Evolutionary conservation across 2,888 invertebrate species (phyloP).

Genomic region (Geotrupes spiniger): DNA sequence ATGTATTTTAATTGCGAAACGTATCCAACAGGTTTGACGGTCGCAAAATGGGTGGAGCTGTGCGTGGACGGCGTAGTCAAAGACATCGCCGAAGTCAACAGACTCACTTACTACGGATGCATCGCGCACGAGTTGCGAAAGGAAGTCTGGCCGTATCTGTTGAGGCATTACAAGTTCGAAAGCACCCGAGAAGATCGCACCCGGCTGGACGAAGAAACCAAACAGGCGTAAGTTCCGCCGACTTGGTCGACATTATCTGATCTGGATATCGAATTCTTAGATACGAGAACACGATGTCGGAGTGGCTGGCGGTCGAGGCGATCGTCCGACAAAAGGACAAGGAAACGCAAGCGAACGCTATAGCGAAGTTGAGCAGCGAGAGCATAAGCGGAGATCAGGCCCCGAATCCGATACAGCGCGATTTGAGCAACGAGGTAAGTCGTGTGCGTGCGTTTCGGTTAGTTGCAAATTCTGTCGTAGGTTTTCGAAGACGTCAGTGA

Average conservation of each 20-base stretch:
- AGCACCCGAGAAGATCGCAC: conserved; percentile 64
- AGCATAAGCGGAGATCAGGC: conserved; percentile 56
- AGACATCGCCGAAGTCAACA: conserved; percentile 71
- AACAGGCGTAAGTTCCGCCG: conserved; percentile 52
- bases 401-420: conserved; percentile 49
- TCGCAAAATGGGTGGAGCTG: conserved; percentile 70
- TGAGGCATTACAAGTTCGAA: conserved; percentile 82
- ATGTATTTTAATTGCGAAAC: too few species aligned
- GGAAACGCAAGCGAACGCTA: conserved; percentile 79
- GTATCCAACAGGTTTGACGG: conserved; percentile 61
- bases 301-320: conserved; percentile 93
- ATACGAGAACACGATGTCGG: conserved; percentile 90
- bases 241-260: too few species aligned
- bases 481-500: conserved; percentile 49
- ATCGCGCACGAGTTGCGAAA: conserved; percentile 73
- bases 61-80: conserved; percentile 60
- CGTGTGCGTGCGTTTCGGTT: not conserved
- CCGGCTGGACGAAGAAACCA: conserved; percentile 65
- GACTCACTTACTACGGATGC: conserved; percentile 85
- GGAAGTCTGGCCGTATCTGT: conserved; percentile 85
- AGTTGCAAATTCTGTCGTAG: conserved; percentile 26
- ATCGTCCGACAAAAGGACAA: conserved; percentile 81
- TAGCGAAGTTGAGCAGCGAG: conserved; percentile 80
- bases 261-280: too few species aligned
- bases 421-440: conserved; percentile 55